Evolutionary conservation across 2,797 vertebrate species (phyloP), one percentile per base, ranked within the genome.

Genomic region (Sarcoramphus papa): DNA sequence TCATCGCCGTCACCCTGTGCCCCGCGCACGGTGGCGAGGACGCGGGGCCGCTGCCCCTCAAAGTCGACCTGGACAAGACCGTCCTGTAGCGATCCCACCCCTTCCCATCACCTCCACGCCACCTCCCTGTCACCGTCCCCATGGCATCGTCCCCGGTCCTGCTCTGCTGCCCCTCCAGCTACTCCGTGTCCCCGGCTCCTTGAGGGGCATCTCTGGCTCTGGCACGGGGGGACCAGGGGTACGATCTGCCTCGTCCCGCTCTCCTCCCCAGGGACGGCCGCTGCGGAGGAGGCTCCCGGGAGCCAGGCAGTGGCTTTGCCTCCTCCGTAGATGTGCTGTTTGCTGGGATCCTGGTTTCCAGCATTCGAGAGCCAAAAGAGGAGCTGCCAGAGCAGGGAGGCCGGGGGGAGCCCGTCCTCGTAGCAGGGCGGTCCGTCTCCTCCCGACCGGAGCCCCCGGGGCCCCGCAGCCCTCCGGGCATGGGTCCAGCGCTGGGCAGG

Each of bases 41-140:
- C 62, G 98, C 98, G 2, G 99, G 98, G 56, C 99, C 98, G 0
- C 98, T 99, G 94, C 99, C 99, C 3, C 98, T 99, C 96, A 99
- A 99, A 97, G 98, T 99, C n/a, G 99, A 99, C 97, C 98, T 99
- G 97, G 98, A 98, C 98, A 99, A 99, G 97, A 99, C 99, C 31
- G 96, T 98, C 33, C 98, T 99, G 97, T 99, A 99, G 92, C 30
- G 4, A n/a, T 65, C 79, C 67, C 19, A 12, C 3, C 81, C 83
- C 35, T 30, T 8, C 73, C 74, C 28, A 0, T 23, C 85, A 56
- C 63, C 82, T 62, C 92, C 77, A 13, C 2, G 16, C 40, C 90
- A 28, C 20, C 45, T 56, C 68, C 76, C 76, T 16, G 9, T 45
- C 93, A 19, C 50, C 4, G 0, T 25, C 51, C 76, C 88, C 72